phyloP scores from a whole-genome alignment of 2,113 vertebrate genomes.

The Pelusios castaneus region DNA sequence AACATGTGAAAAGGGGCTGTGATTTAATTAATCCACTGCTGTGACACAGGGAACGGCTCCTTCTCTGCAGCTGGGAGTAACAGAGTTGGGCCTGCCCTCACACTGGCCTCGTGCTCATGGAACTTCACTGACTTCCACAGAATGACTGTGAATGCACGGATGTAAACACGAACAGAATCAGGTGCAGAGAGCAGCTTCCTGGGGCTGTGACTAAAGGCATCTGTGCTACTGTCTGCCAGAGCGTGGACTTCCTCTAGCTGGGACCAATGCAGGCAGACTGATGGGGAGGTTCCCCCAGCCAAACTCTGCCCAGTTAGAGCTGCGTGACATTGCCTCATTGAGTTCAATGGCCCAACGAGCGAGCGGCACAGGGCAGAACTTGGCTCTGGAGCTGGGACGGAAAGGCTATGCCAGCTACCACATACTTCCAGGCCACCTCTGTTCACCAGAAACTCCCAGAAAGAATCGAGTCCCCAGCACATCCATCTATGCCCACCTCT shows the following conservation, averaged over 20 bases:
- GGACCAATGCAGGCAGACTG: not conserved
- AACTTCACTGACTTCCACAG: not conserved
- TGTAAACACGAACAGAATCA: not conserved
- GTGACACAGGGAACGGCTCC: not conserved
- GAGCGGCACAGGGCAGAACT: not conserved
- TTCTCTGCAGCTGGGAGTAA: not conserved
- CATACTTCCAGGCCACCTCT: not conserved
- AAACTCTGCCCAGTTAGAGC: not conserved
- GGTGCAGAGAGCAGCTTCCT: not conserved
- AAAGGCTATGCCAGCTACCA: not conserved
- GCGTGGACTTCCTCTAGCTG: not conserved
- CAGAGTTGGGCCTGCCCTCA: not conserved
- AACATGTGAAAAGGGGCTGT: not conserved
- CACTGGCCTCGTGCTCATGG: accelerated
- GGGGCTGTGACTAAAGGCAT: not conserved
- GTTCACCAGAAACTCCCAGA: not conserved
- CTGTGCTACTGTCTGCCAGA: not conserved
- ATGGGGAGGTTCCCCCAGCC: not conserved
- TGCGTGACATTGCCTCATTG: not conserved
- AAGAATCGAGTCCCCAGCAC: not conserved
- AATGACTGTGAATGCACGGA: not conserved
- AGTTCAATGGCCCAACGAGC: not conserved
- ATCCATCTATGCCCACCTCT: not conserved
- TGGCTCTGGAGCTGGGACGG: not conserved
- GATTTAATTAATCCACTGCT: not conserved